A percentile compares a stretch with the other conserved stretches of the same genome.
phyloP scores from a whole-genome alignment of 2,113 vertebrate genomes.

The Phylloscopus trochiloides region DNA sequence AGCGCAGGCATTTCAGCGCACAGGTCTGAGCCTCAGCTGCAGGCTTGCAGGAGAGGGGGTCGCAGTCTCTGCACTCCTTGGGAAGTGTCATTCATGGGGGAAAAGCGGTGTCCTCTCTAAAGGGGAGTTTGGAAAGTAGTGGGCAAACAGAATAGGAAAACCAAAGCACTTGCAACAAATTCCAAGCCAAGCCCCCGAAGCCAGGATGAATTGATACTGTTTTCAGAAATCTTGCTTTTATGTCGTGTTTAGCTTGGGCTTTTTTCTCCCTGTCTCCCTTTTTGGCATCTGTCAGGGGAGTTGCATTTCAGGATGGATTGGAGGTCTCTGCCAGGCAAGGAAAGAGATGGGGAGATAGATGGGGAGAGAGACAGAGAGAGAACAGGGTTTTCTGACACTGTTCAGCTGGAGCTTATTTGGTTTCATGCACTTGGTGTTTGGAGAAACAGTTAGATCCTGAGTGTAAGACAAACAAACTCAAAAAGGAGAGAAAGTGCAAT shows the following conservation, averaged over 20 bases:
- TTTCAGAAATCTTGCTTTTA: not conserved
- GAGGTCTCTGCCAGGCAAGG: not conserved
- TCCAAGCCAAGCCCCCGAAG: not conserved
- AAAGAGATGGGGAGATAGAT: not conserved
- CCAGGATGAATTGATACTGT: not conserved
- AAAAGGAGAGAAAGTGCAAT: not conserved
- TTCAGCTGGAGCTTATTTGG: conserved; percentile 35
- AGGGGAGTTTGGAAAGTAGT: not conserved
- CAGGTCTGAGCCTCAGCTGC: not conserved
- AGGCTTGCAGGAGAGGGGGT: not conserved
- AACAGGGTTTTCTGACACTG: not conserved
- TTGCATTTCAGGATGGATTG: not conserved
- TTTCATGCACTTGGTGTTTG: conserved; percentile 18
- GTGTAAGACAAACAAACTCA: conserved; percentile 15
- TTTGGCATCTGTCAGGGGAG: not conserved
- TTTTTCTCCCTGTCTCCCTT: not conserved
- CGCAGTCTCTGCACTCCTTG: conserved; percentile 23
- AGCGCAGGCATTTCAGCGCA: not conserved
- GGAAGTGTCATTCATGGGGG: conserved; percentile 44
- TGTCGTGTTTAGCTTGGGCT: not conserved
- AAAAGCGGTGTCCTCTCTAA: not conserved
- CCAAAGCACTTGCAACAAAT: not conserved
- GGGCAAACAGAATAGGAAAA: not conserved
- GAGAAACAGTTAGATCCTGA: conserved; percentile 7
- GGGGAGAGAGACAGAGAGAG: not conserved